Evolutionary conservation across 37 sponge, comb jelly and placozoan species (phyloP), one percentile per base, ranked within the genome.

Genomic region (Eunapius fragilis): DNA sequence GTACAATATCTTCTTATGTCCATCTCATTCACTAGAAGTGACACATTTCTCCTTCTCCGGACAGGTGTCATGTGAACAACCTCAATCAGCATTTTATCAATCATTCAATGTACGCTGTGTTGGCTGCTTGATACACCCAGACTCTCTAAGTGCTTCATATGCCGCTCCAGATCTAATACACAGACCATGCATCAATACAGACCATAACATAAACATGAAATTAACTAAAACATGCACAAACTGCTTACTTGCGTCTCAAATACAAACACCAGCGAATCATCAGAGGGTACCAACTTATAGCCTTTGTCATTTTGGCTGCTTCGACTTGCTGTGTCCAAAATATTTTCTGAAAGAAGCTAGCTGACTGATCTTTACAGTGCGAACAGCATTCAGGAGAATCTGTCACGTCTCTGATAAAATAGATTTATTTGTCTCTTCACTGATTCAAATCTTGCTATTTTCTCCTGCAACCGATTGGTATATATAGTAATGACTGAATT

Each of bases 1-100:
- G 81, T 26, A 82, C 82, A 30, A 88, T 33, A 70, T 81, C 82
- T 72, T 88, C 88, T 50, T 68, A 82, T 88, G 77, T 88, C 70
- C 69, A 88, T 77, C 58, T 88, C 89, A 77, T 88, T 79, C 33
- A 83, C 41, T 14, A 88, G 34, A 50, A 88, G 32, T 13, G 31
- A 70, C 37, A 77, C 79, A 78, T 50, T 36, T 88, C 31, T 82
- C 37, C 36, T 12, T 71, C 26, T 71, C 72, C 10, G 72, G 72
- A 71, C 72, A 71, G 72, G 30, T 30, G 30, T 71, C 72, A 71
- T 36, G 1, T 82, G 38, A 37, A 38, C 37, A 41, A 41, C 82
- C 0, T 70, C 26, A n/a, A 71, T 69, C 37, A 82, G 36, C 69
- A 67, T 58, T 19, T 80, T 14, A 68, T 80, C 77, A 77, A 67